These are phyloP conservation scores for Operophtera brumata DNA, from an alignment of 2,888 invertebrate species.

Conservation along the genomic window DNA sequence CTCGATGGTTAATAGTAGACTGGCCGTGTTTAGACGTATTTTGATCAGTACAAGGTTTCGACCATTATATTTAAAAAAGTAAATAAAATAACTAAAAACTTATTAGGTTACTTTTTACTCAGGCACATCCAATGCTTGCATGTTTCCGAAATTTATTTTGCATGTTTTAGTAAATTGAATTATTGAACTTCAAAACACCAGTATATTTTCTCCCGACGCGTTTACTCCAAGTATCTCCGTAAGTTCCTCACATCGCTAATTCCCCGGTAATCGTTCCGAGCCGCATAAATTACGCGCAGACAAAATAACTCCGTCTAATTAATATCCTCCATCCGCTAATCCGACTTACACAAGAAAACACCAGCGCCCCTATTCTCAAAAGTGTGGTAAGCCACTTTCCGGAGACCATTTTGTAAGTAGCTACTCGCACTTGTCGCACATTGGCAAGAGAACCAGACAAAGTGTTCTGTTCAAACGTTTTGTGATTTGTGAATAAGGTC, in stretches of 20 bases:
- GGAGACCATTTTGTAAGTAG: background rate
- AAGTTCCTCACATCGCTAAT: conserved; percentile 22
- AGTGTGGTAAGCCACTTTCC: background rate
- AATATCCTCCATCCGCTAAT: conserved; percentile 30
- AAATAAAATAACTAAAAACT: too few species aligned
- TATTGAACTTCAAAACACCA: background rate
- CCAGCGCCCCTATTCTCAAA: conserved; percentile 15
- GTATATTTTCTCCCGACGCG: background rate
- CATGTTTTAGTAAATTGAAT: background rate
- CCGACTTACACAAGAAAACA: conserved; percentile 26
- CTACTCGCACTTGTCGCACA: background rate
- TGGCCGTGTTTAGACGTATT: too few species aligned
- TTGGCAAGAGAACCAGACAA: background rate
- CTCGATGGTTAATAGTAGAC: too few species aligned
- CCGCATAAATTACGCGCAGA: conserved; percentile 32
- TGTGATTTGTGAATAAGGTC: background rate
- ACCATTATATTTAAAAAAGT: too few species aligned
- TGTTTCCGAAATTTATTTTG: too few species aligned
- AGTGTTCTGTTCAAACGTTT: background rate
- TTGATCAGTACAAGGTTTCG: too few species aligned
- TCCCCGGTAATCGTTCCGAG: conserved; percentile 30
- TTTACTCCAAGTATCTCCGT: background rate
- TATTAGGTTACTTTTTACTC: too few species aligned
- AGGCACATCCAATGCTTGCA: too few species aligned
- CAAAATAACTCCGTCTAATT: conserved; percentile 33